A percentile compares a stretch with the other conserved stretches of the same genome.
Conservation (phyloP, 2,797 vertebrate species). For the Eulemur albifrons region DNA sequence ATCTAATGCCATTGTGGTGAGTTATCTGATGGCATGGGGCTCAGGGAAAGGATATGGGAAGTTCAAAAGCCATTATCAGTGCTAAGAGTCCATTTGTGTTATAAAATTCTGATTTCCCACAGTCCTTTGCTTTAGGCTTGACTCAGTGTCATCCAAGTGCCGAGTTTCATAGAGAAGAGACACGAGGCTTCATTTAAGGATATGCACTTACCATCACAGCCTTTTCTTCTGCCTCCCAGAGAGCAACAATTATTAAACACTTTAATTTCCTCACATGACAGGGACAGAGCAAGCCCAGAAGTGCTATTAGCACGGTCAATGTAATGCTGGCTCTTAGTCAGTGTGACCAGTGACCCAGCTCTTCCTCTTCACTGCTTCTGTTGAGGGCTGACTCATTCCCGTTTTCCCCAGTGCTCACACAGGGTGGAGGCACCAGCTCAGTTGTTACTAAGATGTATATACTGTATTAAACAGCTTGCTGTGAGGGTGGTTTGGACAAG, state of each 20-base stretch:
- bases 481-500: conserved; percentile 45
- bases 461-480: conserved; percentile 35
- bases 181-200: background rate
- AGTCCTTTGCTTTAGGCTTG: background rate
- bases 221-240: conserved; percentile 2
- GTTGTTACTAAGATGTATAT: background rate
- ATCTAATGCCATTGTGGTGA: background rate
- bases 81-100: background rate
- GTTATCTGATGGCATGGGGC: background rate
- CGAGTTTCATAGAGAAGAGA: background rate
- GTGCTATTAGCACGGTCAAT: background rate
- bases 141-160: background rate
- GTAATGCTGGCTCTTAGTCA: background rate
- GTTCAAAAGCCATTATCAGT: background rate
- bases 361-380: background rate
- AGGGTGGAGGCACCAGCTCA: background rate
- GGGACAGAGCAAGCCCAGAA: background rate
- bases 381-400: background rate
- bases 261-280: background rate
- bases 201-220: background rate
- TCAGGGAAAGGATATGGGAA: background rate
- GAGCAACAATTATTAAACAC: background rate
- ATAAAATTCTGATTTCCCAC: background rate
- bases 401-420: background rate
- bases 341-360: background rate